Base-by-base conservation (phyloP, 2,113 vertebrate species). In the Ovis aries region DNA sequence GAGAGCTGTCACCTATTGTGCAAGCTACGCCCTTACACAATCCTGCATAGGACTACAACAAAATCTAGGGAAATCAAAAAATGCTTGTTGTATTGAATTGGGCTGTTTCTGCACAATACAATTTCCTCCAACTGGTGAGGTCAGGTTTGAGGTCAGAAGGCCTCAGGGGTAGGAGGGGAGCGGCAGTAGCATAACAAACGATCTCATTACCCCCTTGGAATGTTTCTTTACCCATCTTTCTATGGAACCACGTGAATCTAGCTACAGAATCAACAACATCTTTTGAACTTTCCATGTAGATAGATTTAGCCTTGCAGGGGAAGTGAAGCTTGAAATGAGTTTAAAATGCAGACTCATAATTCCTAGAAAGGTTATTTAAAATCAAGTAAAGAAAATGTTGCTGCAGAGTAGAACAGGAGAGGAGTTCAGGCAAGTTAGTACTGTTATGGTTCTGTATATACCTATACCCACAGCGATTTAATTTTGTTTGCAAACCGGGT, bases 251-350 rank as follows among this genome's bases (percentile, higher is more conserved):
- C 14, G 6, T 23, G 48, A 82, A 36, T 88, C 4, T 55, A 62
- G 9, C 3, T 33, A 8, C 17, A 5, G 25, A 52, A 84, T 5
- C 55, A 67, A 78, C 60, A 59, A 55, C 33, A 90, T 60, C 77
- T 36, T 91, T 82, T 89, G 19, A 90, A 86, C 25, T 89, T 90
- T 92, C 43, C 25, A 3, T 74, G 45, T 52, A 82, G 59, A 93
- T 4, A 81, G 59, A 78, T 92, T 91, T 74, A 36, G 77, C 13
- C 45, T 91, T 85, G 17, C 17, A 82, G n/a, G 48, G 53, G 86
- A 82, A 94, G 92, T 13, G 59, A 97, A 96, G 80, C n/a, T 81
- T 95, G 57, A 85, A 83, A 97, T 95, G 62, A 88, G 52, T 84
- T 90, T 95, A 88, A 91, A 87, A 97, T 85, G 53, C 3, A 78